These are phyloP conservation scores for Platichthys stellatus DNA, from an alignment of 2,113 vertebrate species.

Conservation along the genomic window DNA sequence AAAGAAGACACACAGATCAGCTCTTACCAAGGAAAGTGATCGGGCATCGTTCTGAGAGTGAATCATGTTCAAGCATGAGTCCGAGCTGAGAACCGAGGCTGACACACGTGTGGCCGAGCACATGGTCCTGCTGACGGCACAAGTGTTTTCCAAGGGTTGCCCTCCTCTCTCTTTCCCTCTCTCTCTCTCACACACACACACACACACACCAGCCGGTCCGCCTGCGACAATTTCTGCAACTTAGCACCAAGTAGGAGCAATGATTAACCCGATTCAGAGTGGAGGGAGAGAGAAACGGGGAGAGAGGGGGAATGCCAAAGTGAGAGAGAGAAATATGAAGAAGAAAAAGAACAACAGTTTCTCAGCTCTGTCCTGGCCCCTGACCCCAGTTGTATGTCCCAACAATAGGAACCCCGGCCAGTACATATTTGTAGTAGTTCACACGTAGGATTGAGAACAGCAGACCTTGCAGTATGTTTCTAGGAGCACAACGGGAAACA, in stretches of 20 bases:
- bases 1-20: conserved; percentile 1
- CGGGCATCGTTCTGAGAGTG: conserved; percentile 11
- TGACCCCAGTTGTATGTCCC: not conserved
- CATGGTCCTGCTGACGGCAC: conserved; percentile 23
- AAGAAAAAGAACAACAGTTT: not conserved
- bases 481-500: not conserved
- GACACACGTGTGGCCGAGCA: conserved; percentile 31
- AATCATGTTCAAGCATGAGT: conserved; percentile 7
- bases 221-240: conserved; percentile 40
- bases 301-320: not conserved
- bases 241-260: conserved; percentile 54
- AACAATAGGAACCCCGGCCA: not conserved
- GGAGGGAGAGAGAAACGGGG: not conserved
- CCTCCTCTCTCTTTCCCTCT: conserved; percentile 18
- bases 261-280: conserved; percentile 66
- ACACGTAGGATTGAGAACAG: not conserved
- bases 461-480: not conserved
- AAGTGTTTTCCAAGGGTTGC: conserved; percentile 39
- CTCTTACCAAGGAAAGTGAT: conserved; percentile 36
- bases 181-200: not conserved
- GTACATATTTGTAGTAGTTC: conserved; percentile 12
- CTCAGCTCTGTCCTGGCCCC: not conserved
- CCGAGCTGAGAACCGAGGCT: not conserved
- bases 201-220: conserved; percentile 1
- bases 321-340: not conserved